phyloP scores from a whole-genome alignment of 2,888 invertebrate species.

The Apamea sordens region DNA sequence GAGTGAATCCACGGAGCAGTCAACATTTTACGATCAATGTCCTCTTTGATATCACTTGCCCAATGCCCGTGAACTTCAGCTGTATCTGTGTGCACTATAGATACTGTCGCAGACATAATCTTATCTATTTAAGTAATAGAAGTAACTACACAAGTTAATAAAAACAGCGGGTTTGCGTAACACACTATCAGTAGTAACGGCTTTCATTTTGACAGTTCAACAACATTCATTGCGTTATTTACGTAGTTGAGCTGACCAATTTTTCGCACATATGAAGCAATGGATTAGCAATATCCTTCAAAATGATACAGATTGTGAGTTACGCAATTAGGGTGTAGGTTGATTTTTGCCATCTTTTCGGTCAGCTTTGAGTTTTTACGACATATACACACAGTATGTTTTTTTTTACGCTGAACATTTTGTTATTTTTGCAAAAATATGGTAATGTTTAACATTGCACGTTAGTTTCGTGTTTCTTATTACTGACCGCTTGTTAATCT shows the following conservation, averaged over 20 bases:
- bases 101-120: slow-evolving; percentile 60
- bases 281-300: background rate
- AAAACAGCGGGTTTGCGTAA: slow-evolving; percentile 25
- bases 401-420: slow-evolving; percentile 22
- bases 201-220: background rate
- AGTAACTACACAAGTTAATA: slow-evolving; percentile 41
- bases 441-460: background rate
- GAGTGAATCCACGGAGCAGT: background rate
- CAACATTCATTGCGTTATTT: background rate
- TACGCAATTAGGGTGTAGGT: background rate
- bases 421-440: slow-evolving; percentile 30
- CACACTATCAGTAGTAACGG: background rate
- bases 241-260: background rate
- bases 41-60: slow-evolving; percentile 54
- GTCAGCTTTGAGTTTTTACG: slow-evolving; percentile 32
- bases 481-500: slow-evolving; percentile 38
- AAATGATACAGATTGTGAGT: background rate
- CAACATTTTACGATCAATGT: slow-evolving; percentile 60
- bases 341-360: slow-evolving; percentile 38
- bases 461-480: slow-evolving; percentile 23
- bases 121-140: slow-evolving; percentile 55
- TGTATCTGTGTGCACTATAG: slow-evolving; percentile 56
- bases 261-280: background rate
- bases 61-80: slow-evolving; percentile 64
- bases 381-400: slow-evolving; percentile 24